Conservation (phyloP, 2,888 invertebrate genomes). For the Deilephila porcellus region DNA sequence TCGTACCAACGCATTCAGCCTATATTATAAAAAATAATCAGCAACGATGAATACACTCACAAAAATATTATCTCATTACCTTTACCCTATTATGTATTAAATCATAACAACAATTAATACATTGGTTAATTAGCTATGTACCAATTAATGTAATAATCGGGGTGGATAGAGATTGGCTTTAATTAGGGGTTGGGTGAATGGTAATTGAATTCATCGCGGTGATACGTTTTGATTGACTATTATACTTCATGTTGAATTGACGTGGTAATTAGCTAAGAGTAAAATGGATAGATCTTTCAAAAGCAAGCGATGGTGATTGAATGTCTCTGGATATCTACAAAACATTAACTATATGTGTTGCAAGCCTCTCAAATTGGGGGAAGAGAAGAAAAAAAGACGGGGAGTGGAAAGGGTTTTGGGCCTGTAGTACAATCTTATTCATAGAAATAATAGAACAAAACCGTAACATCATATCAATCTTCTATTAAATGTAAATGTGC, state of each 20-base stretch:
- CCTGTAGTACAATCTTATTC: too few relatives aligned
- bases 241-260: background rate
- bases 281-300: too few relatives aligned
- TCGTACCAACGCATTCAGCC: too few relatives aligned
- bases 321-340: too few relatives aligned
- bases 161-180: slow-evolving; percentile 33
- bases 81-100: background rate
- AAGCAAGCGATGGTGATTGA: too few relatives aligned
- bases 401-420: too few relatives aligned
- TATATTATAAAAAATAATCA: background rate
- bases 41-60: background rate
- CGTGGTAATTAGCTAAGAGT: background rate
- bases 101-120: background rate
- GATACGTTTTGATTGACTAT: background rate
- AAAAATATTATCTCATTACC: background rate
- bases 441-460: too few relatives aligned
- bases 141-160: slow-evolving; percentile 5
- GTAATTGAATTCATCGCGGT: background rate
- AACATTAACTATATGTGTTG: too few relatives aligned
- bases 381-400: too few relatives aligned
- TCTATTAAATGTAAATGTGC: too few relatives aligned
- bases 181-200: slow-evolving; percentile 38
- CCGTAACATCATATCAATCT: too few relatives aligned
- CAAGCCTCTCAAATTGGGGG: too few relatives aligned
- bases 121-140: slow-evolving; percentile 1